Evolutionary conservation across 23 tunicate species (phyloP), one percentile per base, ranked within the genome.

Genomic region (Oikopleura dioica): DNA sequence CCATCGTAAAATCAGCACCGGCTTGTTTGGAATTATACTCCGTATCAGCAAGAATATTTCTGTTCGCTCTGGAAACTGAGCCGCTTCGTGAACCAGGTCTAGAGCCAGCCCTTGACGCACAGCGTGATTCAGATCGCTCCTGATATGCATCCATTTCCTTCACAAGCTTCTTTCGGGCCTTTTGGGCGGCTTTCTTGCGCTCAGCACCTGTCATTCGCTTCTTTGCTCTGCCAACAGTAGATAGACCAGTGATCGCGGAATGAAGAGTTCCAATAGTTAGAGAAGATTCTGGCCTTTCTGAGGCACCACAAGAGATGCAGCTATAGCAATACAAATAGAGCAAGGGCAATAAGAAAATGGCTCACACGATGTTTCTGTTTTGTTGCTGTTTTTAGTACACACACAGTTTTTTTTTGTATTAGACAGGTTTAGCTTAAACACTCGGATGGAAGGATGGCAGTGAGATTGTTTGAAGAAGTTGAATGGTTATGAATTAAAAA

Each of bases 111-210:
- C n/a, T n/a, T n/a, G n/a, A n/a, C n/a, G n/a, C n/a, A n/a, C n/a
- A n/a, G 9, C 55, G 9, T 16, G 55, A 44, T 9, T 9, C 16
- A 44, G 55, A 9, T 44, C 55, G 55, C 9, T 44, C 55, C 9
- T 9, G 16, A 44, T 44, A 9, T 44, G 9, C 55, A 16, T 79
- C 37, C 78, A 79, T 24, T 35, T 79, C 81, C 77, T 69, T 69
- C 32, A 67, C 35, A 5, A 79, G 36, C 0, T 69, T 69, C 23
- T 79, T 79, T 35, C 81, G 35, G 0, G 50, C 37, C 36, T 79
- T 79, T 69, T 35, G 28, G 32, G 78, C 78, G 0, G 35, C 38
- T 38, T 69, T 75, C 34, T 69, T 75, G 36, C 78, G 51, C 30
- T 35, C 37, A 16, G 51, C 35, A 32, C 28, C 37, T 12, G 79